These are phyloP conservation scores for Corythornis madagascariensis DNA, from an alignment of 2,113 vertebrate genomes.

Conservation along the genomic window DNA sequence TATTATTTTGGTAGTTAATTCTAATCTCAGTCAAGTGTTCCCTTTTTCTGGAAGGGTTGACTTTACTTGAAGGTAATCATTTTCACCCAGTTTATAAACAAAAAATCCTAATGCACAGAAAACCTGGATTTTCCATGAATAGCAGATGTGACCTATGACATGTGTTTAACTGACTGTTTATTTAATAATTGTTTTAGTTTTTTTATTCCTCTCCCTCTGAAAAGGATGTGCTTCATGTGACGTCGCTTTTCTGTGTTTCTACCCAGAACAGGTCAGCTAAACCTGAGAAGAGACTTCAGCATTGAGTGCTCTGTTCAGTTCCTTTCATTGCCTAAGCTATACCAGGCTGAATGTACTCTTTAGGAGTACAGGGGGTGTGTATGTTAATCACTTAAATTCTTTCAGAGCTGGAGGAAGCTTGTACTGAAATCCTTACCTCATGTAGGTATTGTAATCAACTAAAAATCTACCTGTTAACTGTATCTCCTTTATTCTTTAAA, in stretches of 20 bases:
- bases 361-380: not conserved
- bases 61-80: not conserved
- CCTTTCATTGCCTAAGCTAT: not conserved
- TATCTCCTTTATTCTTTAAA: not conserved
- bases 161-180: not conserved
- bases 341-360: not conserved
- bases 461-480: not conserved
- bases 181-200: not conserved
- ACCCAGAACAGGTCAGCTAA: not conserved
- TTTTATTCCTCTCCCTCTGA: not conserved
- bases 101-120: not conserved
- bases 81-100: not conserved
- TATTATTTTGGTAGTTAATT: not conserved
- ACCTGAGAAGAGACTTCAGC: not conserved
- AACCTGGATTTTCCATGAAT: not conserved
- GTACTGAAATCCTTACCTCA: not conserved
- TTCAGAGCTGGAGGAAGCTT: not conserved
- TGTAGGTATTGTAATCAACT: not conserved
- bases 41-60: not conserved
- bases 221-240: not conserved
- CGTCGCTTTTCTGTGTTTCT: not conserved
- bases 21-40: not conserved
- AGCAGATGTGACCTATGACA: not conserved
- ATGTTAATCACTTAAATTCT: not conserved
- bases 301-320: not conserved